A percentile compares a stretch with the other conserved stretches of the same genome.
Conservation (phyloP, 2,888 invertebrate species). For the Cataglyphis cursor region DNA sequence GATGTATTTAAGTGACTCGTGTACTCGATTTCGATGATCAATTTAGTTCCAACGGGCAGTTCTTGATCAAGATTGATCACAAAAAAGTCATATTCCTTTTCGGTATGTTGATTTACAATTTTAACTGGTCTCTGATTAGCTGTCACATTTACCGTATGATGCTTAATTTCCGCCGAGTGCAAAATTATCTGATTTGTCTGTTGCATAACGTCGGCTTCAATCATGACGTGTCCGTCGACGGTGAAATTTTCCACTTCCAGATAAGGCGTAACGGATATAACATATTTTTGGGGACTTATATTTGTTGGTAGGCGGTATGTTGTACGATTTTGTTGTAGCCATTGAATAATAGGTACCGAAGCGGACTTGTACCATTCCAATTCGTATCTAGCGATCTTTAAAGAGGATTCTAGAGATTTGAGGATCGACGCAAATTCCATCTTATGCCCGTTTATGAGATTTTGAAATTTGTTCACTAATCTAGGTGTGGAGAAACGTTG, state of each 20-base stretch:
- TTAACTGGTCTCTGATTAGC: background rate
- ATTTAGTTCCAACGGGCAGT: conserved; percentile 85
- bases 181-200: conserved; percentile 73
- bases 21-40: conserved; percentile 88
- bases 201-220: conserved; percentile 64
- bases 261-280: conserved; percentile 87
- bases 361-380: conserved; percentile 71
- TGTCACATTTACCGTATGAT: conserved; percentile 23
- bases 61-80: conserved; percentile 86
- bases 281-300: conserved; percentile 88
- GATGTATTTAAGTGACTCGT: conserved; percentile 88
- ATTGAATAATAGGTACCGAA: conserved; percentile 56
- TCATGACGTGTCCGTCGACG: conserved; percentile 76
- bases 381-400: conserved; percentile 77
- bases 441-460: conserved; percentile 63
- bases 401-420: conserved; percentile 62
- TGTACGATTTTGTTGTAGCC: conserved; percentile 68
- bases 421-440: conserved; percentile 59
- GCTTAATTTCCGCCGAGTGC: conserved; percentile 65
- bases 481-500: conserved; percentile 75
- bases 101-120: background rate
- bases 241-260: conserved; percentile 85
- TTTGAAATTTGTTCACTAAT: conserved; percentile 70
- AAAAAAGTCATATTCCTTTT: conserved; percentile 86
- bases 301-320: conserved; percentile 89